These are phyloP conservation scores for Esperia sulphurella DNA, from an alignment of 2,888 invertebrate species.

Conservation along the genomic window DNA sequence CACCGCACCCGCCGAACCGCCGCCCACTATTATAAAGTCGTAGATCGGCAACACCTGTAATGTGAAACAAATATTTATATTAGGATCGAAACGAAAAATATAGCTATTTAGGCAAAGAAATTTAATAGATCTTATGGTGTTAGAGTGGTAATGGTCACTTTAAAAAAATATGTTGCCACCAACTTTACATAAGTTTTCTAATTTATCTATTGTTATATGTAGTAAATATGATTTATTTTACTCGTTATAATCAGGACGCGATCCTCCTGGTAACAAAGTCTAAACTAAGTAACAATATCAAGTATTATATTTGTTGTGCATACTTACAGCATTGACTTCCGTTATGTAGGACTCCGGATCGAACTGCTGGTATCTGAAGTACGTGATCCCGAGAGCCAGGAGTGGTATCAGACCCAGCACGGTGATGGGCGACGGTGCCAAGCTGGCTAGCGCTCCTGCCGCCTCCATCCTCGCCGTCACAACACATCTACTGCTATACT, in stretches of 20 bases:
- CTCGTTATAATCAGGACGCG: too few relatives aligned
- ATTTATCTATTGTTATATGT: too few relatives aligned
- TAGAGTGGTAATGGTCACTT: too few relatives aligned
- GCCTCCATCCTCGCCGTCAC: conserved; percentile 62
- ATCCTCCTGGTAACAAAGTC: too few relatives aligned
- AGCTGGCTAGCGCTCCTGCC: conserved; percentile 76
- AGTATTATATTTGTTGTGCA: background rate
- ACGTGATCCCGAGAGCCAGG: conserved; percentile 88
- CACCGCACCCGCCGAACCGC: conserved; percentile 94
- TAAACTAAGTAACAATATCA: background rate
- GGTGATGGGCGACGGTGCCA: conserved; percentile 81
- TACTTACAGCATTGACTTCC: conserved; percentile 84
- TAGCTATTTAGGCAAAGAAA: too few relatives aligned
- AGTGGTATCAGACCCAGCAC: conserved; percentile 88
- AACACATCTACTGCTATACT: conserved; percentile 66
- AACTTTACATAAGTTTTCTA: too few relatives aligned
- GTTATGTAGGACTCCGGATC: conserved; percentile 90
- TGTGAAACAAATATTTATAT: conserved; percentile 3
- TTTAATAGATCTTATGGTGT: too few relatives aligned
- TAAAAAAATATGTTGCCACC: too few relatives aligned
- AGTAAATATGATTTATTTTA: too few relatives aligned
- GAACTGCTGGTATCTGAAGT: conserved; percentile 87
- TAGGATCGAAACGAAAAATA: background rate
- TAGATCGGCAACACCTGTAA: conserved; percentile 86
- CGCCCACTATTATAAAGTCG: conserved; percentile 93